Evolutionary conservation across 2,888 invertebrate species (phyloP).

Genomic region (Dolichopus griseipennis): DNA sequence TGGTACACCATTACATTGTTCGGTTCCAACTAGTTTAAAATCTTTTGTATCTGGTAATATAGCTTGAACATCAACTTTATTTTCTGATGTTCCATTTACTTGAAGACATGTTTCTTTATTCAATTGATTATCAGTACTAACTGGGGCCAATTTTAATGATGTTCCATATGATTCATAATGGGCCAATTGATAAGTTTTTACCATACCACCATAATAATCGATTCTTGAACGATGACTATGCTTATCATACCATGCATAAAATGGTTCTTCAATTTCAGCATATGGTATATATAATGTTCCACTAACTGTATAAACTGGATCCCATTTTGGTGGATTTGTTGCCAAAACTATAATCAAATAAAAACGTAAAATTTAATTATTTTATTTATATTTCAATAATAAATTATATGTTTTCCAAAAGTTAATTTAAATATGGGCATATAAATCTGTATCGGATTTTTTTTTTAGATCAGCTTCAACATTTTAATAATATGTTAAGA

Average conservation of each 20-base stretch:
- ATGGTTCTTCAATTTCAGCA: constrained; percentile 87
- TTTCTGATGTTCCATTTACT: constrained; percentile 63
- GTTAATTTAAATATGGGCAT: too few species aligned
- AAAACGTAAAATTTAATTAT: too few species aligned
- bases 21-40: constrained; percentile 60
- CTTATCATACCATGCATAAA: constrained; percentile 79
- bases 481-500: too few species aligned
- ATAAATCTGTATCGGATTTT: too few species aligned
- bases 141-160: constrained; percentile 73
- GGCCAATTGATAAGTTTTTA: constrained; percentile 77
- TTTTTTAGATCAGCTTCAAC: too few species aligned
- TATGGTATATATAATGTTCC: constrained; percentile 81
- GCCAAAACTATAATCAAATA: constrained; percentile 25
- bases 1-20: constrained; percentile 58
- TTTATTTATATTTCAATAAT: too few species aligned
- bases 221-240: constrained; percentile 70
- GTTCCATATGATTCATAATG: constrained; percentile 56
- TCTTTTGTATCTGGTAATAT: constrained; percentile 72
- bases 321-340: constrained; percentile 56
- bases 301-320: constrained; percentile 61
- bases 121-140: constrained; percentile 62
- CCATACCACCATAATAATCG: constrained; percentile 92
- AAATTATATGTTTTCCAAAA: too few species aligned
- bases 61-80: constrained; percentile 58
- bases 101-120: constrained; percentile 75